Conservation (phyloP, 1,140 invertebrate species). For the Neodiprion lecontei region DNA sequence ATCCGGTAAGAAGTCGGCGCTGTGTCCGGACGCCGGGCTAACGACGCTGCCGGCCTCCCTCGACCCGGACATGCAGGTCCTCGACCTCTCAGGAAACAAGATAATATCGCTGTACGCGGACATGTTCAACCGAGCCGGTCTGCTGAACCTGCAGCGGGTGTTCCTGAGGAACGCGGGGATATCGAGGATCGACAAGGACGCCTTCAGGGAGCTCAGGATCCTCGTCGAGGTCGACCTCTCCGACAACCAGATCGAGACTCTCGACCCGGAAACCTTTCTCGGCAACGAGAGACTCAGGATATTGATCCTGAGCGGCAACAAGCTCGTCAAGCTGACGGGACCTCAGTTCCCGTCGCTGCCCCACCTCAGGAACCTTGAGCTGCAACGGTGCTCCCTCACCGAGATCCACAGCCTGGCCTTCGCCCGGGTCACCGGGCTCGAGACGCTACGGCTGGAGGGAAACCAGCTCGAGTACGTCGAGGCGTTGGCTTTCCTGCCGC, state of each 20-base stretch:
- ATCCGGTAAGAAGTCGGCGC: conserved; percentile 85
- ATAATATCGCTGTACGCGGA: conserved; percentile 79
- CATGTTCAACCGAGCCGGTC: conserved; percentile 78
- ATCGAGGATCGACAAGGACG: conserved; percentile 77
- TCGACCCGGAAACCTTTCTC: conserved; percentile 76
- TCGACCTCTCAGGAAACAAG: conserved; percentile 82
- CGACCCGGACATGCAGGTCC: conserved; percentile 84
- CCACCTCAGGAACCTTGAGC: conserved; percentile 74
- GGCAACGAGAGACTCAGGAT: conserved; percentile 77
- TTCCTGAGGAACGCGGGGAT: conserved; percentile 79
- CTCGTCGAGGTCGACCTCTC: conserved; percentile 86
- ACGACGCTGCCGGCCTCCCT: conserved; percentile 76
- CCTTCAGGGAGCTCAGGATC: conserved; percentile 86
- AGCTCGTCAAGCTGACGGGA: conserved; percentile 66
- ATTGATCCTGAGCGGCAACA: conserved; percentile 75
- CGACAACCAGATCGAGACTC: conserved; percentile 71
- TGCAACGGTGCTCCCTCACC: conserved; percentile 78
- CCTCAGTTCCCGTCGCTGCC: conserved; percentile 76
- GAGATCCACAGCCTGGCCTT: conserved; percentile 77
- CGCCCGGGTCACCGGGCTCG: conserved; percentile 69
- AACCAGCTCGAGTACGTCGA: conserved; percentile 74
- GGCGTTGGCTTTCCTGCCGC: conserved; percentile 69
- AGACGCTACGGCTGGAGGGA: conserved; percentile 73
- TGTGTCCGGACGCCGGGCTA: conserved; percentile 79
- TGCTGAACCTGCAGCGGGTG: conserved; percentile 85